Conservation (phyloP, 2,113 vertebrate species). For the Sebastes schlegelii region DNA sequence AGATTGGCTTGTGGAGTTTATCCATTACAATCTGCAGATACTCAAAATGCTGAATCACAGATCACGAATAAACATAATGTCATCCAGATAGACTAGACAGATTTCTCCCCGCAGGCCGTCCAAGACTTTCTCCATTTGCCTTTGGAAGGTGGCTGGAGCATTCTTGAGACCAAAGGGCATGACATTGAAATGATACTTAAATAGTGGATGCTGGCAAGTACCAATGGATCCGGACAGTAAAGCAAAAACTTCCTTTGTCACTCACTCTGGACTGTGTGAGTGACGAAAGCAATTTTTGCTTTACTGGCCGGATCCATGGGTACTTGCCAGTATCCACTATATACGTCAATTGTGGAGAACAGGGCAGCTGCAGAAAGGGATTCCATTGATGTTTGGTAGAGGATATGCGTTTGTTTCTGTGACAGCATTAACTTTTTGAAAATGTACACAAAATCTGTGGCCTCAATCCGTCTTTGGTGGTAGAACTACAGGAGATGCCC, state of each 20-base stretch:
- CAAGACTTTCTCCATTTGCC: background rate
- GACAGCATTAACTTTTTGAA: background rate
- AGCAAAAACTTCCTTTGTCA: too few relatives aligned
- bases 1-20: background rate
- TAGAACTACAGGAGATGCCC: background rate
- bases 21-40: background rate
- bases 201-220: too few relatives aligned
- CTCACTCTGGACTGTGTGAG: background rate
- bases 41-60: background rate
- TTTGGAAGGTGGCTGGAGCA: background rate
- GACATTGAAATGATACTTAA: background rate
- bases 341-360: background rate
- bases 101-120: background rate
- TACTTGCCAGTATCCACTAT: conserved; percentile 1
- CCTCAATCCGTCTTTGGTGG: background rate
- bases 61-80: background rate
- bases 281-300: background rate
- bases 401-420: background rate
- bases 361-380: background rate
- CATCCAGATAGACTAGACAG: background rate
- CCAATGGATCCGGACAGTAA: too few relatives aligned
- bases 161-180: background rate
- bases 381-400: conserved; percentile 6
- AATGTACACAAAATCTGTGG: background rate
- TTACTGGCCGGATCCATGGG: conserved; percentile 4